A percentile compares a stretch with the other conserved stretches of the same genome.
phyloP scores from a whole-genome alignment of 2,797 vertebrate species.

The Darevskia mixta region DNA sequence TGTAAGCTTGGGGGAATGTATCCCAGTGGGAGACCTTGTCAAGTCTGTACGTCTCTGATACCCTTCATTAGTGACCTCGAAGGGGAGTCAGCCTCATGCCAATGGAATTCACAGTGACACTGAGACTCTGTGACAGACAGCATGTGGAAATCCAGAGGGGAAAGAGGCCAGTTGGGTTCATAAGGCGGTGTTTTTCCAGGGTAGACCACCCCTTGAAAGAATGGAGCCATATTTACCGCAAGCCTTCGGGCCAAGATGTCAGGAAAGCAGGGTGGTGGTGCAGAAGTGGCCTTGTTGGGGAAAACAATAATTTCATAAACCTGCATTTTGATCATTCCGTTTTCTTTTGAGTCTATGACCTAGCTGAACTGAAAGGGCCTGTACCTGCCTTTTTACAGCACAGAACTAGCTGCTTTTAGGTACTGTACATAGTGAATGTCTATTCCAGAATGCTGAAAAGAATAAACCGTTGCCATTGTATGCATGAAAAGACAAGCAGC shows the following conservation, averaged over 20 bases:
- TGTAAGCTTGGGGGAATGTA: neutral
- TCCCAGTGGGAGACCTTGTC: neutral
- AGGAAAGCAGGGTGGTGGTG: no score
- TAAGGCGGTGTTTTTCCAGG: constrained; percentile 3
- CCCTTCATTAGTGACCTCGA: neutral
- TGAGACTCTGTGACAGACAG: neutral
- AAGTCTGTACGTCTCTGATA: neutral
- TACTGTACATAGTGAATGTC: no score
- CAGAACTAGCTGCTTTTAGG: no score
- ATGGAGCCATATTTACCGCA: neutral
- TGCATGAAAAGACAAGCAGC: no score
- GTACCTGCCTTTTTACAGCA: no score
- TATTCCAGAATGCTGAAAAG: no score
- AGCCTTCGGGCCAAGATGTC: neutral
- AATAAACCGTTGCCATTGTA: no score
- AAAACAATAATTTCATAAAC: no score
- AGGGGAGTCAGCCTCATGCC: neutral
- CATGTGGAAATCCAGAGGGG: neutral
- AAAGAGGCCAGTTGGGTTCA: neutral
- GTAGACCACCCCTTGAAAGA: neutral
- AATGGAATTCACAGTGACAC: constrained; percentile 8
- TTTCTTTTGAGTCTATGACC: no score
- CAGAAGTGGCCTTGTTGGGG: no score
- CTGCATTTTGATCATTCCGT: no score
- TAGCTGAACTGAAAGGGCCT: no score